Evolutionary conservation across 2,113 vertebrate species (phyloP), one percentile per base, ranked within the genome.

Genomic region (Gavia stellata): DNA sequence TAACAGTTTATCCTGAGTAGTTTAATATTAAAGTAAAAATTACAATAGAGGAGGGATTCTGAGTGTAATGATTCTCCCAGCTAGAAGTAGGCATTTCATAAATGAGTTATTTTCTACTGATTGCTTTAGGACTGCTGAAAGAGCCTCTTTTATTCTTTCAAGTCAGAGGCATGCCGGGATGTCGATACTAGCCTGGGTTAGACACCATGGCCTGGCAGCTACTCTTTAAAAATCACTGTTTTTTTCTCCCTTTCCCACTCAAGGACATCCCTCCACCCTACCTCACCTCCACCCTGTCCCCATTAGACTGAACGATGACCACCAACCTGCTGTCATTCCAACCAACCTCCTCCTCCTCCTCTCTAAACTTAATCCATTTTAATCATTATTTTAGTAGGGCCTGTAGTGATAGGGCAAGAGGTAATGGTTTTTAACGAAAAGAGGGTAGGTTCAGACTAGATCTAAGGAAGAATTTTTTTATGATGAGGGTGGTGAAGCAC

Each of bases 401-500:
- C 26, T 34, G 33, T 14, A 25, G 63, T 0, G 3, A 40, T 3
- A 66, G 44, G 36, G 66, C 38, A 21, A 45, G 16, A 33, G 23
- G 18, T 4, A 3, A 38, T 13, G 6, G 50, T 14, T 79, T 78
- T 31, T 17, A 66, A 15, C 13, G 17, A 1, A 31, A 72, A 72
- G 14, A 65, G 17, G 17, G 13, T 1, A 52, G 58, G 45, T 38
- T 34, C 9, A n/a, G 38, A 26, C 7, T 1, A 9, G 33, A 53
- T 25, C 3, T 6, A 40, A 52, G 28, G 56, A 49, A 42, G 56
- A 28, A 31, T 33, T 56, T 13, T 5, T 6, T 56, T 2, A 12
- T 0, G 0, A 0, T 24, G 58, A 79, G 50, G 44, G 65, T 50
- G 50, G 18, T 42, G 56, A 55, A 1, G 4, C 5, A 4, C 17